Base-by-base conservation (phyloP, 2,888 invertebrate species). In the Dryocosmus kuriphilus region DNA sequence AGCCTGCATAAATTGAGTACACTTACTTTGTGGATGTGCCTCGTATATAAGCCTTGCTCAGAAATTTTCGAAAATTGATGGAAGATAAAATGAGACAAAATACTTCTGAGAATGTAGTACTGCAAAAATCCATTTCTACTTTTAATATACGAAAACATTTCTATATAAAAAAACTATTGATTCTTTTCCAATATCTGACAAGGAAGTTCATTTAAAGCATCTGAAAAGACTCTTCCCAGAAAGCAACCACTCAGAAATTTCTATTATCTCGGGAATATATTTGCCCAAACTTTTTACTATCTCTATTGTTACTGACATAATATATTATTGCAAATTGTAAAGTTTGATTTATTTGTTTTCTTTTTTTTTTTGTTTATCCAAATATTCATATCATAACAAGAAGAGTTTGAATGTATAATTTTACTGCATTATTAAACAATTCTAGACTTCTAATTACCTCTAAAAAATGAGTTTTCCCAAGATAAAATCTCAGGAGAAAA, bases 131-230 rank as follows among this genome's bases (percentile, higher is more conserved):
- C 35, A 46, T 67, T 67, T 67, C 67, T 67, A 30, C 67, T 67
- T 67, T 67, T 51, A 67, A 67, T 67, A 46, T 46, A 67, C 46
- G 67, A 67, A 67, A 67, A 67, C 46, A 67, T 46, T 46, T 46
- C 67, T 67, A 51, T 67, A 41, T 67, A 27, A 41, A 30, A 30
- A 30, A 67, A 67, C 67, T 51, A 67, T 67, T 67, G 46, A 67
- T 67, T 67, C 67, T 51, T 46, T 67, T 46, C 46, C 67, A 27
- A 67, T 67, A 67, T 67, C 46, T 67, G 67, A 67, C 67, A 67
- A 67, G 19, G 27, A 67, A 67, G 46, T 67, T 46, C 67, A 67
- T 46, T 67, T 67, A 67, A 46, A 67, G 67, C 27, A 41, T 67
- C 46, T 67, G 62, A 62, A 62, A 62, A 32, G 32, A 30, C 24